A percentile compares a stretch with the other conserved stretches of the same genome.
phyloP scores from a whole-genome alignment of 2,888 invertebrate genomes.

The Fissipunctia ypsillon region DNA sequence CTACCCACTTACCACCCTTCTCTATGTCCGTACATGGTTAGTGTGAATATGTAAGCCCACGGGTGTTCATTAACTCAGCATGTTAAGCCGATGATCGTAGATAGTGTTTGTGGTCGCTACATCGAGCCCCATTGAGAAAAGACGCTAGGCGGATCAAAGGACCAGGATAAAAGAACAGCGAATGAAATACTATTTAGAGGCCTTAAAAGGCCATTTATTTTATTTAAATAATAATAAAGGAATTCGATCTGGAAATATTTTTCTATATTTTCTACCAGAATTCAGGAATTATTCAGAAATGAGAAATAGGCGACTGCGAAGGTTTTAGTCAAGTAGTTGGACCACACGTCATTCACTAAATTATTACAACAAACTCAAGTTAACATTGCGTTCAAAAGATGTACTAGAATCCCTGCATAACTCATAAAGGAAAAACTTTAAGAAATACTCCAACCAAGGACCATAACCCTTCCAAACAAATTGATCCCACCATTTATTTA shows the following conservation, averaged over 20 bases:
- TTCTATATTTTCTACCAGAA: not conserved
- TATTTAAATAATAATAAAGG: not conserved
- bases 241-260: not conserved
- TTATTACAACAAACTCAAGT: not conserved
- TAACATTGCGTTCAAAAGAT: not conserved
- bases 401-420: not conserved
- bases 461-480: conserved; percentile 27
- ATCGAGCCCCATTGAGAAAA: conserved; percentile 64
- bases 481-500: conserved; percentile 53
- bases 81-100: conserved; percentile 85
- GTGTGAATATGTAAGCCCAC: conserved; percentile 77
- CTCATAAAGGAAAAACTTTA: not conserved
- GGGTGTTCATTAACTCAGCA: conserved; percentile 85
- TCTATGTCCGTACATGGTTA: conserved; percentile 72
- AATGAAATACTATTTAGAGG: not conserved
- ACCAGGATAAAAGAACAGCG: conserved; percentile 10
- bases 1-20: conserved; percentile 56
- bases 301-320: too few species aligned
- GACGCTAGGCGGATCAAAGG: conserved; percentile 32
- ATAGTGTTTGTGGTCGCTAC: conserved; percentile 72
- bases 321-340: not conserved
- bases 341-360: not conserved
- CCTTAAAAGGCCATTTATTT: not conserved
- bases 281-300: not conserved
- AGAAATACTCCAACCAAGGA: not conserved